Evolutionary conservation across 2,888 invertebrate species (phyloP), one percentile per base, ranked within the genome.

Genomic region (Mythimna impura): DNA sequence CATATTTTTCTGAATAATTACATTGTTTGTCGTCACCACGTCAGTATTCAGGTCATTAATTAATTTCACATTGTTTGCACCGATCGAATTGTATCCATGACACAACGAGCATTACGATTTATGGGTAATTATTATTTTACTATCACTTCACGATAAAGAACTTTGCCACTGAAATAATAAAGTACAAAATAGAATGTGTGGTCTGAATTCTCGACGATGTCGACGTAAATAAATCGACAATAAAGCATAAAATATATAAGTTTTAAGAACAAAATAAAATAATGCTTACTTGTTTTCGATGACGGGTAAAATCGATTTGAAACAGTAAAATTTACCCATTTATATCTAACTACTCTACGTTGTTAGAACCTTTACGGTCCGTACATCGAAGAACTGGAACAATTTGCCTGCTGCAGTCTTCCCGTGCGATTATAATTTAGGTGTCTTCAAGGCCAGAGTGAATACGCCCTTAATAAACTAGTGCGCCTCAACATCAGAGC

Each of bases 11-110:
- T 47, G 47, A 34, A 55, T 36, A 10, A 40, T 66, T n/a, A 54
- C 43, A 20, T 73, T 54, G 2, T 25, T 22, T 43, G 12, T 55
- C 60, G 8, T 67, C 60, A 54, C 52, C 22, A 3, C 20, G 2
- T 10, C 43, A 54, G 43, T 64, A 78, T 77, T 63, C 61, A 66
- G 73, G 72, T 67, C 74, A 80, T 65, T 70, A 75, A 77, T 76
- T 75, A 66, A 66, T 40, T 66, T 57, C 55, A 64, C 52, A 73
- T 73, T 75, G 62, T 54, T 66, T 58, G 72, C 66, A 82, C 25
- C 65, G 69, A 66, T 72, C 20, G n/a, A 75, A 66, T 66, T 73
- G 66, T 69, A 70, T 66, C 72, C 52, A 78, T 72, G 69, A 72
- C 66, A 84, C 65, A 63, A 70, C 22, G 61, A 9, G 50, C 52